Base-by-base conservation (phyloP, 2,888 invertebrate genomes). In the Leptinotarsa peninsularis region DNA sequence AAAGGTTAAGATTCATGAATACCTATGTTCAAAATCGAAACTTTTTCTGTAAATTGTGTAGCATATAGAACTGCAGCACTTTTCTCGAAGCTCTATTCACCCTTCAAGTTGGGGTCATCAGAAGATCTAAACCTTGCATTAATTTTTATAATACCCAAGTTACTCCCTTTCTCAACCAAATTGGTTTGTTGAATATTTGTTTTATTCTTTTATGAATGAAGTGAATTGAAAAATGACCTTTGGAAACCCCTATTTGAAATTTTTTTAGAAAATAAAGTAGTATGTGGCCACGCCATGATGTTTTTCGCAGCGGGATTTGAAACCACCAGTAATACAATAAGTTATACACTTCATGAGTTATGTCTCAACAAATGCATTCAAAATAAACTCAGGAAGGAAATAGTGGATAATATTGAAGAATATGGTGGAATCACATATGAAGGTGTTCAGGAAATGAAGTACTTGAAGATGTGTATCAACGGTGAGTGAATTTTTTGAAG, bases 251-350 rank as follows among this genome's bases (percentile, higher is more conserved):
- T 58, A 21, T 58, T 5, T 43, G 49, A 27, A 27, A 14, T 14
- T 18, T 18, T 60, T 70, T 60, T 5, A 74, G 74, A 66, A 21
- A 52, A 67, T 4, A 49, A 69, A n/a, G 49, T n/a, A 70, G 63
- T 72, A 27, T 27, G 50, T 23, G 71, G 69, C 15, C 78, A 79
- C 56, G 81, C 81, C 13, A 69, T 78, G 10, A 81, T 82, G 72
- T 91, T 92, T 80, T 91, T 92, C 84, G 86, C 90, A 17, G 92
- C 91, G 0, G 92, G 92, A 0, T 92, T 90, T 82, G 92, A 92
- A 85, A 92, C 92, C 10, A 91, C 91, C 0, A 91, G 91, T 0
- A 90, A 91, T 0, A 90, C 91, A 0, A 87, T 92, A 68, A 89
- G 90, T 21, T 91, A 91, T 81, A 86, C 90, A 13, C 86, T 91